Conservation (phyloP, 2,888 invertebrate genomes). For the Trichogramma evanescens region DNA sequence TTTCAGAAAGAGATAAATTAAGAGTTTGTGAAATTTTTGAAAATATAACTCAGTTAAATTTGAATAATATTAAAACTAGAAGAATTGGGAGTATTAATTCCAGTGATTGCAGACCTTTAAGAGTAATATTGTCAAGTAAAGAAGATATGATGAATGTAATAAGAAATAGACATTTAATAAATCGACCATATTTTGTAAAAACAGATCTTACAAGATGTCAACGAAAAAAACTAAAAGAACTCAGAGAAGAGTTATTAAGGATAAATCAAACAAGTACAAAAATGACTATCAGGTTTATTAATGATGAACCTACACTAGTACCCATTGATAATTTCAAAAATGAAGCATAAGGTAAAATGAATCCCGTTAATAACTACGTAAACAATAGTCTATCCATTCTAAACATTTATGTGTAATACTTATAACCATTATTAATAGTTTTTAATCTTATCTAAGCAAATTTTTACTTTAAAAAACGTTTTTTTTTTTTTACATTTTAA, state of each 20-base stretch:
- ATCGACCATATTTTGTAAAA: conserved; percentile 7
- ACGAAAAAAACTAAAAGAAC: conserved; percentile 9
- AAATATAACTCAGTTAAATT: conserved; percentile 9
- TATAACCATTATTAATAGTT: too few relatives aligned
- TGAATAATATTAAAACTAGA: conserved; percentile 10
- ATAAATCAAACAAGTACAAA: background rate
- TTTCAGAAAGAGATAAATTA: conserved; percentile 14
- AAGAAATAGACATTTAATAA: conserved; percentile 9
- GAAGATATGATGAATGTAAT: conserved; percentile 14
- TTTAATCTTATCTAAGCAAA: too few relatives aligned
- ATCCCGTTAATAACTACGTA: background rate
- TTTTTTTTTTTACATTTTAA: too few relatives aligned
- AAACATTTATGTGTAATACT: too few relatives aligned
- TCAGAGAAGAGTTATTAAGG: conserved; percentile 9
- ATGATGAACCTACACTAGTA: conserved; percentile 16
- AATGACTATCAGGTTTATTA: conserved; percentile 17
- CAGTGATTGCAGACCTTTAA: conserved; percentile 8
- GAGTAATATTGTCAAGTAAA: conserved; percentile 11
- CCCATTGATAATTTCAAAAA: conserved; percentile 2
- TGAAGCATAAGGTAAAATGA: background rate
- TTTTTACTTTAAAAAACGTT: too few relatives aligned
- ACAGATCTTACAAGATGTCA: conserved; percentile 17
- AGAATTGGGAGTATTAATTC: conserved; percentile 8
- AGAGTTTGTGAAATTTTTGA: conserved; percentile 14
- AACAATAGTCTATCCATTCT: background rate